Base-by-base conservation (phyloP, 2,113 vertebrate species). In the Oxygymnocypris stewartii region DNA sequence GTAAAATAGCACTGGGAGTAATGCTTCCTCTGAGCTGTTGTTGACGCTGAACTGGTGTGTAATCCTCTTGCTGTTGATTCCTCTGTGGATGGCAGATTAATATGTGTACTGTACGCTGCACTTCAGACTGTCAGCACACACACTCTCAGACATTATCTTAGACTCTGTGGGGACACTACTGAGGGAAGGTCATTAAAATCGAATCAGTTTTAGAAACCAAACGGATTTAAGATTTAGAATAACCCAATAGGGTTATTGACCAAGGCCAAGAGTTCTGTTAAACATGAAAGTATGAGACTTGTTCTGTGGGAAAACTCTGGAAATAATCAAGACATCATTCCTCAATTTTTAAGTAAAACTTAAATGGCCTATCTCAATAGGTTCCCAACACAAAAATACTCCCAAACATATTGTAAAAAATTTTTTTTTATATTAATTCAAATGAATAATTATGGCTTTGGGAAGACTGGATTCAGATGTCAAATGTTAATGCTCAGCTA, bases 11-110 rank as follows among this genome's bases (percentile, higher is more conserved):
- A 74, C 86, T 87, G 86, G 79, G 83, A 87, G 44, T 20, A 40
- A 86, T 86, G 86, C 82, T 73, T 59, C 35, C 85, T 57, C 40
- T 79, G 83, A 28, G 49, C 5, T 35, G 69, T 87, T 90, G 88
- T 89, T 49, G 82, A 89, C 40, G 73, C 90, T 20, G 35, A 77
- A 90, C 79, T 84, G 84, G 81, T 35, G 85, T 88, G 89, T 93
- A 92, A 93, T 93, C 91, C 90, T 86, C 61, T 84, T 90, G 90
- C 89, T 79, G 88, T 75, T 82, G 90, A 90, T 86, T 89, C 86
- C 84, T 84, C 74, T 84, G 83, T 6, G 83, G 83, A 84, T 84
- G 83, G 83, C 40, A 44, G 73, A 84, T 84, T 84, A 84, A 84
- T 84, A 51, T 47, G 73, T 63, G 54, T 76, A 76, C 83, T 76